Evolutionary conservation across 2,113 vertebrate species (phyloP).

Genomic region (Boulengeromyrus knoepffleri): DNA sequence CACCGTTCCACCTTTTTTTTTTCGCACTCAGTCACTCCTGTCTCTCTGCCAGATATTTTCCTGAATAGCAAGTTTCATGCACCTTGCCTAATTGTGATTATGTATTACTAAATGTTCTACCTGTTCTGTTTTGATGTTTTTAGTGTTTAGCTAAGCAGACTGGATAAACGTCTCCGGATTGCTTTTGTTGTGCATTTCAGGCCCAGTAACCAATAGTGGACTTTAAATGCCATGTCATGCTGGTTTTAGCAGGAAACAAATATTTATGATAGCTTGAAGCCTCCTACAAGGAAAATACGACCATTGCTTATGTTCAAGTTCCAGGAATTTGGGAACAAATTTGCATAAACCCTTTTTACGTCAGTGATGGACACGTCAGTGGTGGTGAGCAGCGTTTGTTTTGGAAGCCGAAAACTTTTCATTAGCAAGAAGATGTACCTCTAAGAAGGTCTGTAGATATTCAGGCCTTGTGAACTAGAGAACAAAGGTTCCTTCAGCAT

Average conservation of each 20-base stretch:
- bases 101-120: not conserved
- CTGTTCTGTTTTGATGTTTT: not conserved
- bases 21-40: not conserved
- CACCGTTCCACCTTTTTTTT: not conserved
- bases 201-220: constrained; percentile 51
- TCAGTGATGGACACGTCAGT: constrained; percentile 20
- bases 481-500: not conserved
- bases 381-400: constrained; percentile 56
- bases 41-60: not conserved
- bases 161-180: constrained; percentile 33
- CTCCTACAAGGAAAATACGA: constrained; percentile 63
- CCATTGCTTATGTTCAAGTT: constrained; percentile 60
- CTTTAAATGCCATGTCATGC: constrained; percentile 66
- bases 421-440: constrained; percentile 17
- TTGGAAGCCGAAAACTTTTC: constrained; percentile 27
- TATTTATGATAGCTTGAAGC: constrained; percentile 66
- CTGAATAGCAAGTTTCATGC: not conserved
- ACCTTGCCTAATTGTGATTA: not conserved
- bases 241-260: constrained; percentile 62
- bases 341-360: constrained; percentile 25
- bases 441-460: not conserved
- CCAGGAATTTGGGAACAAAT: constrained; percentile 39
- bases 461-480: not conserved
- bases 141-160: constrained; percentile 29
- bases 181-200: constrained; percentile 55